Percentiles rank a stretch among this genome's conserved stretches.
Evolutionary conservation across 2,113 vertebrate species (phyloP).

Genomic region (Phrynosoma platyrhinos): DNA sequence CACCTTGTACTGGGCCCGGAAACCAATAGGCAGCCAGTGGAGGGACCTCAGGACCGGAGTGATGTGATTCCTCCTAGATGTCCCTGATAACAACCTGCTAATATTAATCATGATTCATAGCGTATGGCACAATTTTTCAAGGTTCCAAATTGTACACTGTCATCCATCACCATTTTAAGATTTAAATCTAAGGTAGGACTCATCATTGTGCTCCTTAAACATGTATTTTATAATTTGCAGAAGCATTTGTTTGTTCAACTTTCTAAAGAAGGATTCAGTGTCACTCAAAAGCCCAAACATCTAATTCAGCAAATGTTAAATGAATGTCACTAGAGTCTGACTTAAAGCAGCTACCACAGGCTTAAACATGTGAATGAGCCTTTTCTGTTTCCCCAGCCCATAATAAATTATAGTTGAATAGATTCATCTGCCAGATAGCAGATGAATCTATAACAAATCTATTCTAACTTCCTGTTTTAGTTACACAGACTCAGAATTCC

Average conservation of each 20-base stretch:
- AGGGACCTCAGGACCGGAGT: too few relatives aligned
- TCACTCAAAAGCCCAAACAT: not conserved
- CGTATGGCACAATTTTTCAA: not conserved
- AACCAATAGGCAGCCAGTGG: too few relatives aligned
- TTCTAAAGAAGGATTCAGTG: not conserved
- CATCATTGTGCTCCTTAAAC: not conserved
- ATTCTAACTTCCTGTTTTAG: not conserved
- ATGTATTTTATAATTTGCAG: not conserved
- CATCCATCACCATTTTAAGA: not conserved
- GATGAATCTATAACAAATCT: too few relatives aligned
- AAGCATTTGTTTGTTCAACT: not conserved
- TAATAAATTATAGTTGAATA: too few relatives aligned
- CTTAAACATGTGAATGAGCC: too few relatives aligned
- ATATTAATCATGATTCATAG: not conserved
- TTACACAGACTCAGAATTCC: not conserved
- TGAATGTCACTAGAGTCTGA: not conserved
- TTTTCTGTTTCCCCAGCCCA: too few relatives aligned
- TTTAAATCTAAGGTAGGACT: not conserved
- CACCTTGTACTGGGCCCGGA: too few relatives aligned
- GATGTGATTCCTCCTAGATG: too few relatives aligned
- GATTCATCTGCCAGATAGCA: too few relatives aligned
- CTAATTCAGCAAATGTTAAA: not conserved
- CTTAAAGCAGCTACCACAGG: not conserved
- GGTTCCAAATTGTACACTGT: not conserved
- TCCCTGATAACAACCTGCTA: too few relatives aligned